Evolutionary conservation across 2,113 vertebrate species (phyloP).

Genomic region (Sinocyclocheilus maitianheensis): DNA sequence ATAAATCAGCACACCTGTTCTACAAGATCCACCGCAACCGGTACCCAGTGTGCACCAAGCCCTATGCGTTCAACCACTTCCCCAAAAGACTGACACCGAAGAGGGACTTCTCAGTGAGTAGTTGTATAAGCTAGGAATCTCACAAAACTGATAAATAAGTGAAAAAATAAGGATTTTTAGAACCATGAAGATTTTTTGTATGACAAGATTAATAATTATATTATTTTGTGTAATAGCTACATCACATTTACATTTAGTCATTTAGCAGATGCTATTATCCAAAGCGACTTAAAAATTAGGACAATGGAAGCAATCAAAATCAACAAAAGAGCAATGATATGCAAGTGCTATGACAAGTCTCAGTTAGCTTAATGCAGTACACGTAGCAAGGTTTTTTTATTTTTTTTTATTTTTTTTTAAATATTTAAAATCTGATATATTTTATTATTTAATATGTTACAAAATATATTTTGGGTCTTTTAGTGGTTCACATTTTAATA

Average conservation of each 20-base stretch:
- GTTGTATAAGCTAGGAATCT: background rate
- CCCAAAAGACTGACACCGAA: conserved; percentile 93
- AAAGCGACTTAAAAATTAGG: too few species aligned
- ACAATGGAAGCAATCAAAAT: too few species aligned
- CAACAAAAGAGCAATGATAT: too few species aligned
- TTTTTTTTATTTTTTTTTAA: too few species aligned
- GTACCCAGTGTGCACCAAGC: conserved; percentile 95
- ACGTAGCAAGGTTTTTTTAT: too few species aligned
- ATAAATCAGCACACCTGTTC: conserved; percentile 97
- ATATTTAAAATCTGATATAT: too few species aligned
- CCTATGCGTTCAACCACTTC: conserved; percentile 97
- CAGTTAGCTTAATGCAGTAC: too few species aligned
- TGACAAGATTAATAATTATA: background rate
- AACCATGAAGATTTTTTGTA: background rate
- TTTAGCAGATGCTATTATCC: too few species aligned
- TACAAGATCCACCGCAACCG: conserved; percentile 99
- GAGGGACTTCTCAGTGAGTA: conserved; percentile 94
- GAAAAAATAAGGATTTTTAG: too few species aligned
- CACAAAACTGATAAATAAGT: background rate
- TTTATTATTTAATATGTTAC: background rate
- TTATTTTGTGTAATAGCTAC: background rate
- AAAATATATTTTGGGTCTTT: background rate
- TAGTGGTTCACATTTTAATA: too few species aligned
- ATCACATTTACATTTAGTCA: too few species aligned
- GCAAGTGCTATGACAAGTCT: too few species aligned